phyloP scores from a whole-genome alignment of 2,113 vertebrate genomes.

The Tragelaphus scriptus region DNA sequence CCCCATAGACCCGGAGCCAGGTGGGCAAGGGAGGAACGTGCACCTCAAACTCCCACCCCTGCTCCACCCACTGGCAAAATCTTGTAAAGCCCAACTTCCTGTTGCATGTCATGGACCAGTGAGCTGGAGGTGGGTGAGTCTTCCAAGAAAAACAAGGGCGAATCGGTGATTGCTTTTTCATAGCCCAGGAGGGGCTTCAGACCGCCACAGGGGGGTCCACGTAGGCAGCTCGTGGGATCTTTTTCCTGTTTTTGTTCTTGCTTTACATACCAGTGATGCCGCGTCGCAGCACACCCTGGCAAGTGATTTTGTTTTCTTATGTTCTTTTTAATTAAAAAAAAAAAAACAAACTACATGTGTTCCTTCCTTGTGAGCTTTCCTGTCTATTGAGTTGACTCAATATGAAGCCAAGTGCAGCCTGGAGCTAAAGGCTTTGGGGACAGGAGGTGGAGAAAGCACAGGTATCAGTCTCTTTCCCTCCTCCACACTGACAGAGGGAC shows the following conservation, averaged over 20 bases:
- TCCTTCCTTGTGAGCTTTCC: background rate
- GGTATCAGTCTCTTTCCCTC: too few species aligned
- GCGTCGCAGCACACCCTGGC: background rate
- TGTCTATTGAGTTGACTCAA: background rate
- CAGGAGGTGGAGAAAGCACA: background rate
- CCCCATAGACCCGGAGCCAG: background rate
- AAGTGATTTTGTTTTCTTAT: constrained; percentile 56
- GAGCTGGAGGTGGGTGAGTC: background rate
- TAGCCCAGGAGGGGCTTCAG: background rate
- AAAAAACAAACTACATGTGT: background rate
- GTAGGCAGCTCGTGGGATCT: background rate
- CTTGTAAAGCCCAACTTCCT: background rate
- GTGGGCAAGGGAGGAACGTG: background rate
- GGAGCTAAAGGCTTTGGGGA: background rate
- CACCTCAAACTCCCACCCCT: rapidly evolving
- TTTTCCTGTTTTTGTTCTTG: background rate
- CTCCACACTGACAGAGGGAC: rapidly evolving
- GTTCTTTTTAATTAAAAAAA: constrained; percentile 78
- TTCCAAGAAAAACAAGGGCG: constrained; percentile 41
- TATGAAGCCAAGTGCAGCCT: background rate
- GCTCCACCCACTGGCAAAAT: background rate
- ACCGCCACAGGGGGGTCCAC: rapidly evolving
- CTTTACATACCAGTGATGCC: background rate
- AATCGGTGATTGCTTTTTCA: background rate
- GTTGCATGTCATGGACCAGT: background rate